Evolutionary conservation across 2,113 vertebrate genomes (phyloP).

Genomic region (Zosterops pallidus): DNA sequence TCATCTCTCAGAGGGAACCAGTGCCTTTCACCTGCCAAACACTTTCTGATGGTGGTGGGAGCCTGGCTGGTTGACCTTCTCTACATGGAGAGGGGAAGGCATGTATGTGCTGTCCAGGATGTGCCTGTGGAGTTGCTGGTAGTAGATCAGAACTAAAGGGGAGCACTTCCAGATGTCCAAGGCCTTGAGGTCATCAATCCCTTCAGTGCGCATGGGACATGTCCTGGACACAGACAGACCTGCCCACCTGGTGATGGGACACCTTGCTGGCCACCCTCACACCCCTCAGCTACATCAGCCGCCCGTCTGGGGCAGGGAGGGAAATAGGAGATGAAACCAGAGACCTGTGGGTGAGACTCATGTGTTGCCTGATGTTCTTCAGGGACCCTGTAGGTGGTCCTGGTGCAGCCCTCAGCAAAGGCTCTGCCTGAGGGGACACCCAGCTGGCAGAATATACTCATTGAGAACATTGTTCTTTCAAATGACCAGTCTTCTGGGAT

Average conservation of each 20-base stretch:
- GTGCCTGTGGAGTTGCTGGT: not conserved
- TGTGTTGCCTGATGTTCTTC: not conserved
- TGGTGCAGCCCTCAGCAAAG: not conserved
- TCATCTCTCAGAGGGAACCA: not conserved
- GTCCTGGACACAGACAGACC: accelerated
- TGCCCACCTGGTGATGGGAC: not conserved
- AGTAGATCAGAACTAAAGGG: not conserved
- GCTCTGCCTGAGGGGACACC: not conserved
- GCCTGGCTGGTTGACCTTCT: not conserved
- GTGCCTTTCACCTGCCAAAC: not conserved
- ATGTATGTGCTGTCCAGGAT: not conserved
- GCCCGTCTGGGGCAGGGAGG: not conserved
- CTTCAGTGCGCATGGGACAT: accelerated
- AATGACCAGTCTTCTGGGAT: not conserved
- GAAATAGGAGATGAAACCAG: not conserved
- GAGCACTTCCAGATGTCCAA: not conserved
- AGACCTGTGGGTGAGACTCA: not conserved
- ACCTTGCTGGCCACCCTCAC: not conserved
- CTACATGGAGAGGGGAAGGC: not conserved
- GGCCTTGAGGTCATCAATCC: not conserved
- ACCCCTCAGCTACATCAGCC: not conserved
- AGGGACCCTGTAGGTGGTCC: not conserved
- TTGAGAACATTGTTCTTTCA: not conserved
- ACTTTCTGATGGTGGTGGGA: not conserved
- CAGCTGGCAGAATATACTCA: not conserved